Conservation (phyloP, 2,797 vertebrate genomes). For the Adrianichthys oophorus region DNA sequence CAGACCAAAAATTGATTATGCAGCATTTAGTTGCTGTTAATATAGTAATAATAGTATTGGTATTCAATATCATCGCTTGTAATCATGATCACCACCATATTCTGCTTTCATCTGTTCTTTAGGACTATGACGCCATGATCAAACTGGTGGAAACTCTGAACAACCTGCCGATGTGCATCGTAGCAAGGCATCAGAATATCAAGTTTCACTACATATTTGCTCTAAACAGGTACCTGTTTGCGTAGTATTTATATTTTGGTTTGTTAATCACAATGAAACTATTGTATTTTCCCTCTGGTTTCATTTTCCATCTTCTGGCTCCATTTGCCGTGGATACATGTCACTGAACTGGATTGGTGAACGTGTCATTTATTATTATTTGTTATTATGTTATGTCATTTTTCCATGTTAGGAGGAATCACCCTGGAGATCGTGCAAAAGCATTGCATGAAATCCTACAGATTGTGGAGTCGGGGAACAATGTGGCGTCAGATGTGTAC, state of each 20-base stretch:
- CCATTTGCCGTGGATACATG: not conserved
- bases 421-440: conserved; percentile 82
- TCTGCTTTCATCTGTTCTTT: conserved; percentile 14
- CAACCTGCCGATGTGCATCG: conserved; percentile 82
- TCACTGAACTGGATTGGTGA: not conserved
- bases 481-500: conserved; percentile 85
- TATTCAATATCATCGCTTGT: too few relatives aligned
- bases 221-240: conserved; percentile 81
- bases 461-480: conserved; percentile 67
- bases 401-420: conserved; percentile 81
- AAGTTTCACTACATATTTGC: conserved; percentile 93
- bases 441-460: conserved; percentile 85
- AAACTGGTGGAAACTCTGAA: conserved; percentile 87
- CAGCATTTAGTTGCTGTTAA: too few relatives aligned
- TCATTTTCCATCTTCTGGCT: not conserved
- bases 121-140: conserved; percentile 89
- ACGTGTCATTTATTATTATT: not conserved
- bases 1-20: too few relatives aligned
- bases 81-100: not conserved
- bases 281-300: not conserved
- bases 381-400: not conserved
- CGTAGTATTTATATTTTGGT: not conserved
- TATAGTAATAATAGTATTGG: too few relatives aligned
- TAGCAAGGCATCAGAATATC: conserved; percentile 85
- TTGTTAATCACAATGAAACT: not conserved